These are phyloP conservation scores for Catocala fraxini DNA, from an alignment of 2,888 invertebrate species.

Conservation along the genomic window DNA sequence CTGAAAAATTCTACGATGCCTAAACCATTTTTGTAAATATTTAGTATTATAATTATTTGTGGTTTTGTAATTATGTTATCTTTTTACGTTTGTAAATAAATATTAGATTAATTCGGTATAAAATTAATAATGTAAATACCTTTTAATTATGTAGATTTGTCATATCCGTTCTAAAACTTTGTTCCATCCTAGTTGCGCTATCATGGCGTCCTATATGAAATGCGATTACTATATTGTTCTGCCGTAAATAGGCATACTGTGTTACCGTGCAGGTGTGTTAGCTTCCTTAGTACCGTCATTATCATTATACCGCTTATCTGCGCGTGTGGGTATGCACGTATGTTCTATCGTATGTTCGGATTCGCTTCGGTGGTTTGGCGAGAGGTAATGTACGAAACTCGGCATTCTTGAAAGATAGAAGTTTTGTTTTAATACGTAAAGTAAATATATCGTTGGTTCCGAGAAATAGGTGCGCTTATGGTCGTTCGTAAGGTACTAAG, in stretches of 20 bases:
- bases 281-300: constrained; percentile 66
- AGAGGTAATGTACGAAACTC: background rate
- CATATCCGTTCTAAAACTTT: constrained; percentile 1
- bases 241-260: constrained; percentile 52
- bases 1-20: too few species aligned
- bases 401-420: background rate
- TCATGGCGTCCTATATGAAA: constrained; percentile 33
- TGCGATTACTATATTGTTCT: constrained; percentile 56
- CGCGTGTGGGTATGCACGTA: constrained; percentile 16
- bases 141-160: too few species aligned
- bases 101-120: too few species aligned
- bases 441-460: too few species aligned
- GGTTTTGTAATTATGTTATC: too few species aligned
- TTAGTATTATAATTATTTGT: too few species aligned
- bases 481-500: too few species aligned
- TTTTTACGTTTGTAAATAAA: too few species aligned
- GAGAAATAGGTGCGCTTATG: too few species aligned
- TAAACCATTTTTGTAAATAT: too few species aligned
- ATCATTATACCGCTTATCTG: constrained; percentile 30
- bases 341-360: constrained; percentile 9
- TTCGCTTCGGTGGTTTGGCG: background rate
- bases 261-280: constrained; percentile 60
- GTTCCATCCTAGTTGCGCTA: background rate
- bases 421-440: background rate
- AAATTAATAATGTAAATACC: too few species aligned